phyloP scores from a whole-genome alignment of 1,140 invertebrate species.

The Mesaphorura yosii region DNA sequence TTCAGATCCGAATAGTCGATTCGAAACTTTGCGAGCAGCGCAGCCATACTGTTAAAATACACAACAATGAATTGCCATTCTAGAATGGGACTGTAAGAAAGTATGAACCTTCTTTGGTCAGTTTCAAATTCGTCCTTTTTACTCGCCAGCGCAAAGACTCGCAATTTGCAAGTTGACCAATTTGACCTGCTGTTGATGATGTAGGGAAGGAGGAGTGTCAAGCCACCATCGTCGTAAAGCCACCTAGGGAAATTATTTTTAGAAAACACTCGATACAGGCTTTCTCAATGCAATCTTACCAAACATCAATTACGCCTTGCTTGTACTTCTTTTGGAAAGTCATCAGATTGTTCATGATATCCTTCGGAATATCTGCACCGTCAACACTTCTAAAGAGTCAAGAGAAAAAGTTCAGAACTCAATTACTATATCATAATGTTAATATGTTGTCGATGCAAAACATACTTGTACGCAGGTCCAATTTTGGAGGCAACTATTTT shows the following conservation, averaged over 20 bases:
- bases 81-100: not conserved
- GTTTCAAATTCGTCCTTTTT: slow-evolving; percentile 82
- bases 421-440: not conserved
- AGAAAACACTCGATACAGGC: slow-evolving; percentile 32
- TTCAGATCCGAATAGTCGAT: slow-evolving; percentile 90
- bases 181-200: slow-evolving; percentile 75
- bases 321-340: slow-evolving; percentile 50
- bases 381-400: slow-evolving; percentile 31
- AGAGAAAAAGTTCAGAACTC: not conserved
- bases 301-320: slow-evolving; percentile 84
- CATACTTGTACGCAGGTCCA: not conserved
- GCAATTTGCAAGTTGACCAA: slow-evolving; percentile 75
- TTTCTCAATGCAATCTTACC: slow-evolving; percentile 82
- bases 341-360: slow-evolving; percentile 52
- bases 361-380: slow-evolving; percentile 45
- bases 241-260: not conserved
- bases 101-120: slow-evolving; percentile 72
- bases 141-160: slow-evolving; percentile 89
- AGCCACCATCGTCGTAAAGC: slow-evolving; percentile 36
- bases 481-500: not conserved
- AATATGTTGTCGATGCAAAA: not conserved
- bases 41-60: slow-evolving; percentile 66
- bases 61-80: too few relatives aligned
- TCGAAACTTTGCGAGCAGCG: slow-evolving; percentile 84
- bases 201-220: slow-evolving; percentile 72